Evolutionary conservation across 2,797 vertebrate species (phyloP), one percentile per base, ranked within the genome.

Genomic region (Aphelocoma californica): DNA sequence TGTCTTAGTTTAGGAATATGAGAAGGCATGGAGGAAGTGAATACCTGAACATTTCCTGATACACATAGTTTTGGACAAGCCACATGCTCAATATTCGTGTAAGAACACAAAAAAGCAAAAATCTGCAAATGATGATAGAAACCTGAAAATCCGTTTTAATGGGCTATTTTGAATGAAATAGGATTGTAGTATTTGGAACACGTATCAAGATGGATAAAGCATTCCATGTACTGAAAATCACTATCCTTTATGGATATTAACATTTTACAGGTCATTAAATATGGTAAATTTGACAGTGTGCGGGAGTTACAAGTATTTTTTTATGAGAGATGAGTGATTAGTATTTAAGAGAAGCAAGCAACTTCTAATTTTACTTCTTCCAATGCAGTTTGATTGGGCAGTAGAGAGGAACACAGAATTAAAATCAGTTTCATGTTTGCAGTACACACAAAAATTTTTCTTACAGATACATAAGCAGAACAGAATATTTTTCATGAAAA

Each of bases 11-110:
- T 31, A 58, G 26, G 36, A 57, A 57, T 74, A 50, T 50, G 26
- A 84, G 20, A 57, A 54, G 45, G 62, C 18, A 36, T 7, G 13
- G 26, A 87, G 18, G 32, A 54, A 72, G 8, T 31, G 18, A 48
- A 88, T 53, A 58, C 28, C 15, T 38, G 20, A 64, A 24, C 36
- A 57, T 57, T 42, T 57, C 51, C 17, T 42, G 25, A 73, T 34
- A 48, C 34, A 34, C 0, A 1, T 56, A 17, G 17, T 20, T 73
- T 73, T 64, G 11, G 19, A 48, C 34, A 64, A 54, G 19, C 24
- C 25, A 56, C 10, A 56, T 25, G 29, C 42, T 65, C 29, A 25
- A 8, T 31, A 36, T 38, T 70, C 0, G 0, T 44, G 24, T 38
- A 31, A 75, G 69, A 84, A 84, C 7, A 51, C 32, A 64, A 25